phyloP scores from a whole-genome alignment of 2,113 vertebrate species.

The Mormoops blainvillei region DNA sequence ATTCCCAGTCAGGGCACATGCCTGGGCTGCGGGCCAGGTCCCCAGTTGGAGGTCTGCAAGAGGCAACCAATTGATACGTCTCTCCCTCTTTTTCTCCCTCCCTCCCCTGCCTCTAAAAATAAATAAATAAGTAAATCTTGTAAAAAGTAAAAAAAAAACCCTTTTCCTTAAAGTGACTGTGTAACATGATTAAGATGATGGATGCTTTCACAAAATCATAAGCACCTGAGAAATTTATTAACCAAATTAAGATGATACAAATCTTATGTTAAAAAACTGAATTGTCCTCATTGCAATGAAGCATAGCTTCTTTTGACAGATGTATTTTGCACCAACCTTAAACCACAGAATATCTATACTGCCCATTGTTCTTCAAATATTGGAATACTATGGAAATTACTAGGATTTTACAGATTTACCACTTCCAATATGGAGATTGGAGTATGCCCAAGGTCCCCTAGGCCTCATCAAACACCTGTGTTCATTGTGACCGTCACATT shows the following conservation, averaged over 20 bases:
- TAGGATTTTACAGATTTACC: not conserved
- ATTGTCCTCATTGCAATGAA: not conserved
- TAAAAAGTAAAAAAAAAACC: no score
- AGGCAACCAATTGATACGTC: no score
- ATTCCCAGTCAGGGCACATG: no score
- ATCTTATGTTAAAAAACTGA: not conserved
- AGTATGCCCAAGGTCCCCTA: no score
- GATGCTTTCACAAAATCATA: not conserved
- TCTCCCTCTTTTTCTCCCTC: no score
- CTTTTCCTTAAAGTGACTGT: not conserved
- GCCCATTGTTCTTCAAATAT: not conserved
- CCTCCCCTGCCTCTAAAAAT: no score
- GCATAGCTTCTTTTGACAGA: not conserved
- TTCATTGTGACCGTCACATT: not conserved
- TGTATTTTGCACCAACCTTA: not conserved
- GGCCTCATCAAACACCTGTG: not conserved
- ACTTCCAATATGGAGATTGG: not conserved
- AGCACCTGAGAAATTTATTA: not conserved
- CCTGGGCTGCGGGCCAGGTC: no score
- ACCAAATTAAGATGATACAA: not conserved
- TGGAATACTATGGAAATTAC: not conserved
- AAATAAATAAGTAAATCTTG: no score
- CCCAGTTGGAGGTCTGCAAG: no score
- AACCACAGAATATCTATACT: not conserved
- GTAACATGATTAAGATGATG: not conserved